Conservation (phyloP, 2,797 vertebrate species). For the Mionectes olivaceus region DNA sequence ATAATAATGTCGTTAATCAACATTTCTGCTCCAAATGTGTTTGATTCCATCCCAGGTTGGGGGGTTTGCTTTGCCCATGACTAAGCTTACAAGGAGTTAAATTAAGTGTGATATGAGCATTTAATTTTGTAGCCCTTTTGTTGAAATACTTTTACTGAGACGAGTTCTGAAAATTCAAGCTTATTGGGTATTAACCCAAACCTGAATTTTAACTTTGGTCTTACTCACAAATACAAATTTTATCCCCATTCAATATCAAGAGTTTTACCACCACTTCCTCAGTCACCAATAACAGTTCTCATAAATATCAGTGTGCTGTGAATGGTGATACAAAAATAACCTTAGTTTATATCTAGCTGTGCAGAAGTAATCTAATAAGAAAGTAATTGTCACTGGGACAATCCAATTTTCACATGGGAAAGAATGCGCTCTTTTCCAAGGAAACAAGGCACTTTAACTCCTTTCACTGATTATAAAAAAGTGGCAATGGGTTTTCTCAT, state of each 20-base stretch:
- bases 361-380: conserved; percentile 43
- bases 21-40: not conserved
- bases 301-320: not conserved
- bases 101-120: not conserved
- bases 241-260: not conserved
- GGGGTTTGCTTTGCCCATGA: not conserved
- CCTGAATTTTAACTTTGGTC: not conserved
- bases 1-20: not conserved
- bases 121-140: not conserved
- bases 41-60: not conserved
- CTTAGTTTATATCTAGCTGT: not conserved
- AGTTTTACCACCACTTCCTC: not conserved
- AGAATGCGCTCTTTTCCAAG: not conserved
- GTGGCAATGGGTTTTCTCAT: conserved; percentile 31
- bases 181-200: not conserved
- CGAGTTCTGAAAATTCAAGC: not conserved
- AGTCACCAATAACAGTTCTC: not conserved
- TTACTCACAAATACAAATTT: not conserved
- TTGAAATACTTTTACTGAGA: not conserved
- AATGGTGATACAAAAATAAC: not conserved
- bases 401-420: conserved; percentile 34
- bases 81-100: not conserved
- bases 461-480: conserved; percentile 5
- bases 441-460: not conserved
- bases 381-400: not conserved